Conservation (phyloP, 1,140 invertebrate species). For the Philaenus spumarius region DNA sequence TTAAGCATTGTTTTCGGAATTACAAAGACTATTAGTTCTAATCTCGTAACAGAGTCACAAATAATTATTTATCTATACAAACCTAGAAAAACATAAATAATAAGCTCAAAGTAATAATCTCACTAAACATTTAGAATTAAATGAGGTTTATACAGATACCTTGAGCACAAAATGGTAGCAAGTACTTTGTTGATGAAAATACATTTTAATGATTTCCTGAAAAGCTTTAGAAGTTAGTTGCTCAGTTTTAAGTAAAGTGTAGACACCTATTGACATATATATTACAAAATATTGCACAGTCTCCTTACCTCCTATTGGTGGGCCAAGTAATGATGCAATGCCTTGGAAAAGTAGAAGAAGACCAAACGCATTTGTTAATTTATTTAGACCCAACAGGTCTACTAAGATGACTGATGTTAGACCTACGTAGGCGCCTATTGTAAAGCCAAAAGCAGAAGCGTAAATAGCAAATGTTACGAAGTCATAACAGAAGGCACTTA, state of each 20-base stretch:
- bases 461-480: constrained; percentile 69
- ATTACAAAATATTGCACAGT: not conserved
- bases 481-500: constrained; percentile 62
- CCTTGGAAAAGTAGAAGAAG: constrained; percentile 86
- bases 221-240: not conserved
- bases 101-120: too few relatives aligned
- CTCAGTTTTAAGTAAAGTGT: too few relatives aligned
- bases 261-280: not conserved
- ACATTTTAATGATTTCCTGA: not conserved
- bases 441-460: constrained; percentile 75
- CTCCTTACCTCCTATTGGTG: constrained; percentile 74
- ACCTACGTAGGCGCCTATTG: constrained; percentile 88
- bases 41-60: too few relatives aligned
- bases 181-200: not conserved
- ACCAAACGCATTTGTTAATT: constrained; percentile 89
- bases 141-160: too few relatives aligned
- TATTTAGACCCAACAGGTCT: constrained; percentile 78
- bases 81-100: too few relatives aligned
- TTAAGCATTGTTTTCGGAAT: too few relatives aligned
- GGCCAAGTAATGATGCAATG: constrained; percentile 79
- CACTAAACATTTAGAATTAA: too few relatives aligned
- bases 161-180: too few relatives aligned
- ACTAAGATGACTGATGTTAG: constrained; percentile 86
- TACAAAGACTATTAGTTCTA: too few relatives aligned
- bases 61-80: too few relatives aligned